These are phyloP conservation scores for Muscicapa adusta DNA, from an alignment of 2,113 vertebrate species.

Conservation along the genomic window DNA sequence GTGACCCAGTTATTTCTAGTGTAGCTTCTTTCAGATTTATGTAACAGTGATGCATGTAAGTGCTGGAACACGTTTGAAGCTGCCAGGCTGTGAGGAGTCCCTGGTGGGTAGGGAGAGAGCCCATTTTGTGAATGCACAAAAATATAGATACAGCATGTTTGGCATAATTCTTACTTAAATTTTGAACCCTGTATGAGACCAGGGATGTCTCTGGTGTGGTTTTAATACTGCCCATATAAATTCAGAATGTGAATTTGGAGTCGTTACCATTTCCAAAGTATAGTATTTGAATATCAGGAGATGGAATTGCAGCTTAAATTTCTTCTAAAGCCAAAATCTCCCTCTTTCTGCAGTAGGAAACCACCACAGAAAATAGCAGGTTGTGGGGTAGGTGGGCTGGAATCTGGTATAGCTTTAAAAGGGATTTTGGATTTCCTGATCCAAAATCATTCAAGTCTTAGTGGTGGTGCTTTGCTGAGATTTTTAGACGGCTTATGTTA, in stretches of 20 bases:
- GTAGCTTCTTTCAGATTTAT: not conserved
- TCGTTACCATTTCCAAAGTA: not conserved
- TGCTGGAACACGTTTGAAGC: not conserved
- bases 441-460: not conserved
- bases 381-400: not conserved
- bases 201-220: not conserved
- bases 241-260: not conserved
- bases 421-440: not conserved
- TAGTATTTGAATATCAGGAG: not conserved
- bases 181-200: not conserved
- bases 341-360: not conserved
- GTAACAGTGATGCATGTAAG: not conserved
- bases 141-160: accelerated
- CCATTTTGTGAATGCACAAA: not conserved
- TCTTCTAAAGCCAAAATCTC: not conserved
- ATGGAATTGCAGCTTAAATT: not conserved
- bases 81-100: not conserved
- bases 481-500: not conserved
- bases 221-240: not conserved
- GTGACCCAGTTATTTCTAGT: not conserved
- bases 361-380: not conserved
- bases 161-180: not conserved
- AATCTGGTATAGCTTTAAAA: not conserved
- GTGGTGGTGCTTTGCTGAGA: not conserved
- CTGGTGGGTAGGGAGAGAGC: not conserved